Evolutionary conservation across 2,888 invertebrate species (phyloP).

Genomic region (Hypercompe scribonia): DNA sequence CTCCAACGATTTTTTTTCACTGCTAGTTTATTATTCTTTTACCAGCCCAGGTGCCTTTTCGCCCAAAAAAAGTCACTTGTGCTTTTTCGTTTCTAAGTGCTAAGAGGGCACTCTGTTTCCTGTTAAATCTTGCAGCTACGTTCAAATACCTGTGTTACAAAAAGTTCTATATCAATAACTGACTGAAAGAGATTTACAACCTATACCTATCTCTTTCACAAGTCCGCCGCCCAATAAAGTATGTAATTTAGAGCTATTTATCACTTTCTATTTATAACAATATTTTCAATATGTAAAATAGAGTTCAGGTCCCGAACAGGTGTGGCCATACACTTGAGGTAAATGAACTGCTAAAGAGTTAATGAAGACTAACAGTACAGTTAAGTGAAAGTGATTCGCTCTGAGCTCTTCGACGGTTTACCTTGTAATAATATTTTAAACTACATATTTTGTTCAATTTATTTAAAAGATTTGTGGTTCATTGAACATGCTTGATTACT

Average conservation of each 20-base stretch:
- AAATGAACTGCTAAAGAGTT: slow-evolving; percentile 36
- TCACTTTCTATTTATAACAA: background rate
- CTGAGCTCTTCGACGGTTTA: slow-evolving; percentile 10
- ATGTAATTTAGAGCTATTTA: background rate
- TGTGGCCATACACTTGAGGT: slow-evolving; percentile 27
- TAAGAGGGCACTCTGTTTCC: no score
- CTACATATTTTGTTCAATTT: slow-evolving; percentile 2
- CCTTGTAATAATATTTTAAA: slow-evolving; percentile 12
- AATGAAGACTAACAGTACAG: slow-evolving; percentile 42
- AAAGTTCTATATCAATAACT: background rate
- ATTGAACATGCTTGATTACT: background rate
- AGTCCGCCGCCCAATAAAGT: background rate
- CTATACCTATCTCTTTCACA: background rate
- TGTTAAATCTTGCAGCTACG: no score
- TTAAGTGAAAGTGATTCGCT: slow-evolving; percentile 45
- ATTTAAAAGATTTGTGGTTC: background rate
- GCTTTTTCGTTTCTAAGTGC: no score
- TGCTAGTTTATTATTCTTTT: no score
- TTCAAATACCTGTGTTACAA: background rate
- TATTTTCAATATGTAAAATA: background rate
- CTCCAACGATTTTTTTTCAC: no score
- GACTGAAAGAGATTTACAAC: background rate
- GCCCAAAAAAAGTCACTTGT: no score
- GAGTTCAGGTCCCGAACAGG: background rate
- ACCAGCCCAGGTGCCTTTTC: no score